Evolutionary conservation across 2,888 invertebrate species (phyloP), one percentile per base, ranked within the genome.

Genomic region (Notodonta ziczac): DNA sequence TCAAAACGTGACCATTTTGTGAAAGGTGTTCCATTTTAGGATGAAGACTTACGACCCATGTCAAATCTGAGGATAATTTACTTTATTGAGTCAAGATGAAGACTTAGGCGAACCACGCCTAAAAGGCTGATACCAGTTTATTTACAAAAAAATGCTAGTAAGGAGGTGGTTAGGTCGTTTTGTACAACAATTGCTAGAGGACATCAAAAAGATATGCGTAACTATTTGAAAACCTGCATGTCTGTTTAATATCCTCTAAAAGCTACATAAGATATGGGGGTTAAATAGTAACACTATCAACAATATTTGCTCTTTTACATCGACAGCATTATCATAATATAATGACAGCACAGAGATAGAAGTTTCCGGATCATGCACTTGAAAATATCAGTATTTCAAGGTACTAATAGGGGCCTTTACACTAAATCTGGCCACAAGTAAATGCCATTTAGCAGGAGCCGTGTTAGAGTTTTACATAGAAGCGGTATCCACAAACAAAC

Each of bases 401-500:
- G 72, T 60, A 67, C 59, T 69, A 65, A 71, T 55, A 67, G 16
- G 66, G 63, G 66, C 66, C 68, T 53, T 62, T 66, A 8, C 61
- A 60, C 58, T 67, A 72, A 67, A 66, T 61, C 65, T 60, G 68
- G 63, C 72, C 70, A 66, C 65, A 66, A 64, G 63, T 73, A 69
- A 59, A 63, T 65, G 67, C 72, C 66, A 61, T 63, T 70, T 82
- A 81, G 87, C 84, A 78, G 81, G 85, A 80, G 71, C 83, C 72
- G 80, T 84, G 81, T 84, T 71, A 83, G 73, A 88, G 82, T 87
- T 78, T 86, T 77, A 86, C 83, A 88, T 81, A 85, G 81, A 93
- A 93, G 92, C 92, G 84, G 81, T 86, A 87, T 87, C 84, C 88
- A 91, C 89, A 87, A 82, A 89, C 85, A 89, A 85, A 89, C 84